phyloP scores from a whole-genome alignment of 2,797 vertebrate genomes.

The Oophaga sylvatica region DNA sequence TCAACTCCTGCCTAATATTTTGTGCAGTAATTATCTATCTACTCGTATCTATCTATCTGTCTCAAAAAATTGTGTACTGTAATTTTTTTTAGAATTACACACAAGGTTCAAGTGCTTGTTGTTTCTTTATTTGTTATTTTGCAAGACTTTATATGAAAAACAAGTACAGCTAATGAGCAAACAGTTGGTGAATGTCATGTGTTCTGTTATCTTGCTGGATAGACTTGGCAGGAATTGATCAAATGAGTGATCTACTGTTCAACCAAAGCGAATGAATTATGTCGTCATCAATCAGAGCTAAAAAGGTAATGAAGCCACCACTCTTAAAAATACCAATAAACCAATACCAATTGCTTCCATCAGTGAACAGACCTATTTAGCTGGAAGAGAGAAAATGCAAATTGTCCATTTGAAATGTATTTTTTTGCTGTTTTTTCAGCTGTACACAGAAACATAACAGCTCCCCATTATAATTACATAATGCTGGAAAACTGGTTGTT shows the following conservation, averaged over 20 bases:
- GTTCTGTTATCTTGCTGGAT: neutral
- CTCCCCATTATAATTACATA: constrained; percentile 10
- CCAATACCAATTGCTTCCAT: constrained; percentile 28
- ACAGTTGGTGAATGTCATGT: constrained; percentile 13
- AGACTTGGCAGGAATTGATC: constrained; percentile 8
- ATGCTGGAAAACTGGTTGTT: constrained; percentile 12
- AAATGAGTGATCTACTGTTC: neutral
- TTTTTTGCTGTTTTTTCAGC: neutral
- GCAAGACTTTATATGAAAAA: neutral
- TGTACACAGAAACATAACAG: neutral
- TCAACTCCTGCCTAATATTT: too few relatives aligned
- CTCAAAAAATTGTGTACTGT: too few relatives aligned
- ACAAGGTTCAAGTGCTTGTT: neutral
- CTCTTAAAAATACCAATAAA: constrained; percentile 26
- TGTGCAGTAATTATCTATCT: too few relatives aligned
- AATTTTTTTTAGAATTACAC: too few relatives aligned
- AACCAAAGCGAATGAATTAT: constrained; percentile 6
- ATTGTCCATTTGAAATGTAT: neutral
- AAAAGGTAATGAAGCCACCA: constrained; percentile 7
- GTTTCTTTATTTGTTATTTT: neutral
- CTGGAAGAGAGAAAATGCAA: constrained; percentile 17
- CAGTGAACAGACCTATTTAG: constrained; percentile 22
- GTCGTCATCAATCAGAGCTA: constrained; percentile 26
- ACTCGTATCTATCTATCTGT: too few relatives aligned
- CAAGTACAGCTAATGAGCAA: neutral